Base-by-base conservation (phyloP, 1,140 invertebrate genomes). In the Neuroterus valhalla region DNA sequence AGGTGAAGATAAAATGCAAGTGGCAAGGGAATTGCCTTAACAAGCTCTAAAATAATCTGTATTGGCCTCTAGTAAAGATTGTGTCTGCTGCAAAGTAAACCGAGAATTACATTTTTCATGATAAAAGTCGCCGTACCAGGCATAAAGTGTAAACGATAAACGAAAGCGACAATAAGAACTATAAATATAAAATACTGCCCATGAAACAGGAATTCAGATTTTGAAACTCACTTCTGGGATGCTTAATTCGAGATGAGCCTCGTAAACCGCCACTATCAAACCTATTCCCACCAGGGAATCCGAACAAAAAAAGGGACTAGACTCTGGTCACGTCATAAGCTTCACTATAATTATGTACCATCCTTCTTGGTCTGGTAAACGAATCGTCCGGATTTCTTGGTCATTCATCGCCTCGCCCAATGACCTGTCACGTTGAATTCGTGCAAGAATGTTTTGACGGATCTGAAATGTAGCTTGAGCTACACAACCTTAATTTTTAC, bases 321-420 rank as follows among this genome's bases (percentile, higher is more conserved):
- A 75, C 72, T 68, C 68, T 23, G 66, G 15, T 62, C 72, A 45
- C 66, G 67, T 68, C 68, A 68, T 71, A 52, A 71, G 72, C 69
- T 45, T 79, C 38, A 73, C 77, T 75, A 75, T 78, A 81, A 81
- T 81, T 81, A 81, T 76, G 78, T 80, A 67, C 76, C 15, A 46
- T 73, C 72, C 77, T 70, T 70, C 69, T 71, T 67, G 70, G 66
- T 70, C 76, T 6, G n/a, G 17, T 48, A n/a, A 48, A 80, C 75
- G 72, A 76, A 76, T 79, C 72, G 72, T 66, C 48, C 71, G 44
- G 66, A 77, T 80, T 80, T 77, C 74, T 71, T 72, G 71, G 50
- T 76, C 79, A 77, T 81, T 82, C 77, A 44, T 76, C 70, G 73
- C 69, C 73, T 82, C 74, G 70, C 71, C 72, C 73, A 73, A 77